Conservation (phyloP, 2,797 vertebrate genomes). For the Sebastes taczanowskii region DNA sequence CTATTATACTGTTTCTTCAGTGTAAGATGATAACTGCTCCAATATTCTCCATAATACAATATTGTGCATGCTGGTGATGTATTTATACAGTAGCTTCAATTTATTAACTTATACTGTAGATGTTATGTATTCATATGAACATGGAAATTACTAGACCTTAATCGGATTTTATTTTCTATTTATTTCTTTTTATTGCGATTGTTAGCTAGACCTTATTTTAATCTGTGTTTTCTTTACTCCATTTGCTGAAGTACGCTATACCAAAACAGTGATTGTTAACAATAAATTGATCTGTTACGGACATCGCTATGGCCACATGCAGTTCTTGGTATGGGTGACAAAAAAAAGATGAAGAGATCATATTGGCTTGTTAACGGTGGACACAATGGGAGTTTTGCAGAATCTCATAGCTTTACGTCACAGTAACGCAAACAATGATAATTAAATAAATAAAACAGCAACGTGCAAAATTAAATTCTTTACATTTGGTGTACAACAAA, state of each 20-base stretch:
- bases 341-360: background rate
- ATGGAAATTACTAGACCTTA: slow-evolving; percentile 91
- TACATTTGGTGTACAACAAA: background rate
- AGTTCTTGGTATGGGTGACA: slow-evolving; percentile 82
- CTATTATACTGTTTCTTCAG: slow-evolving; percentile 95
- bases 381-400: background rate
- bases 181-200: slow-evolving; percentile 85
- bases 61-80: slow-evolving; percentile 99
- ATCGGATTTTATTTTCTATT: slow-evolving; percentile 86
- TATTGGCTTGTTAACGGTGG: slow-evolving; percentile 33
- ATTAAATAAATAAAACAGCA: background rate
- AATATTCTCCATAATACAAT: slow-evolving; percentile 96
- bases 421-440: background rate
- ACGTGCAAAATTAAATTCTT: background rate
- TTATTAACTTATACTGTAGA: slow-evolving; percentile 98
- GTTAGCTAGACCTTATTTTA: slow-evolving; percentile 82
- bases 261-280: slow-evolving; percentile 95
- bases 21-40: slow-evolving; percentile 94
- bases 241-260: slow-evolving; percentile 93
- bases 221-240: slow-evolving; percentile 87
- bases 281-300: slow-evolving; percentile 95
- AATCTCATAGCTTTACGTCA: background rate
- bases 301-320: slow-evolving; percentile 94
- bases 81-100: slow-evolving; percentile 99
- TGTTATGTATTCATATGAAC: slow-evolving; percentile 99